These are phyloP conservation scores for Anadara kagoshimensis DNA, from an alignment of 1,140 invertebrate species.

Conservation along the genomic window DNA sequence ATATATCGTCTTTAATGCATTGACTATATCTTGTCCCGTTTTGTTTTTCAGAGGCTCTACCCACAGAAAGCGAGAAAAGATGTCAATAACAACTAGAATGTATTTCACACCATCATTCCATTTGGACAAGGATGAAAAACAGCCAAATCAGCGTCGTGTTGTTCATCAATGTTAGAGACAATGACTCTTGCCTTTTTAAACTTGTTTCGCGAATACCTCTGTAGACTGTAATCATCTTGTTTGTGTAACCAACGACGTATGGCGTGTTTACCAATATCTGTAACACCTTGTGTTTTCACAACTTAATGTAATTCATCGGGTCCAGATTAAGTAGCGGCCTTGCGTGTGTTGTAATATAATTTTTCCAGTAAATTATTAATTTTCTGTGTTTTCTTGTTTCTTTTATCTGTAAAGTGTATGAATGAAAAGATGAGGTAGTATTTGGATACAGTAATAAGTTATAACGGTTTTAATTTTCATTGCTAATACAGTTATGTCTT, in stretches of 20 bases:
- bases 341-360: no score
- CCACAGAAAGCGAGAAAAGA: slow-evolving; percentile 37
- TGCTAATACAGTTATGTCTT: no score
- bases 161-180: slow-evolving; percentile 24
- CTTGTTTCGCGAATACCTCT: background rate
- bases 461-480: no score
- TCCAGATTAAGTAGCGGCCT: no score
- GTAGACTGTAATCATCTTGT: slow-evolving; percentile 13
- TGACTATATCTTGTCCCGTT: slow-evolving; percentile 32
- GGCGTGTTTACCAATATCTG: background rate
- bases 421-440: no score
- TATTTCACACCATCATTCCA: slow-evolving; percentile 30
- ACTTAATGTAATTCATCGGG: slow-evolving; percentile 18
- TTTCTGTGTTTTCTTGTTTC: no score
- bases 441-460: no score
- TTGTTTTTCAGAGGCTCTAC: slow-evolving; percentile 40
- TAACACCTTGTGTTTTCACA: slow-evolving; percentile 7
- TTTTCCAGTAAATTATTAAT: no score
- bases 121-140: slow-evolving; percentile 20
- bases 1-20: slow-evolving; percentile 31
- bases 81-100: slow-evolving; percentile 37
- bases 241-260: slow-evolving; percentile 16
- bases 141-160: slow-evolving; percentile 36
- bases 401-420: no score
- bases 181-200: no score